phyloP scores from a whole-genome alignment of 2,888 invertebrate species.

The Cephalotes varians region DNA sequence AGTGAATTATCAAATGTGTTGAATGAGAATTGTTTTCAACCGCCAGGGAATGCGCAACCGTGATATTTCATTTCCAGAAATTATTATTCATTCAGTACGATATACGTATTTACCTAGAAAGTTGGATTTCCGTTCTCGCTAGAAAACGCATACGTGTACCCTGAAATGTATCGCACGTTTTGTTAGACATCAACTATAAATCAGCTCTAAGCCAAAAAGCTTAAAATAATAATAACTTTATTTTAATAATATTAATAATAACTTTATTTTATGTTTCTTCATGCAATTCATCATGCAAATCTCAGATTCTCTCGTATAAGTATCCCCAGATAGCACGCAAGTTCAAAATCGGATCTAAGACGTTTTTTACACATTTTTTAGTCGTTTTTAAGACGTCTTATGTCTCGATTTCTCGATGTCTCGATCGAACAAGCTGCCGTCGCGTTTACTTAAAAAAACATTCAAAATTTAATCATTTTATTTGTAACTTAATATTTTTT shows the following conservation, averaged over 20 bases:
- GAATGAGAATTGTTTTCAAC: constrained; percentile 43
- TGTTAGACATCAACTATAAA: constrained; percentile 13
- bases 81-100: constrained; percentile 36
- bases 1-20: constrained; percentile 39
- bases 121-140: not conserved
- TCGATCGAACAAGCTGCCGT: too few species aligned
- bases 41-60: constrained; percentile 2
- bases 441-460: too few species aligned
- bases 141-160: not conserved
- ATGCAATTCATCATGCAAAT: not conserved
- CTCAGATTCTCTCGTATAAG: too few species aligned
- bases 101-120: constrained; percentile 15
- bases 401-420: too few species aligned
- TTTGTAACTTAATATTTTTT: not conserved
- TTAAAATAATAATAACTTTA: not conserved
- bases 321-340: too few species aligned
- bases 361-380: too few species aligned
- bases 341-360: too few species aligned
- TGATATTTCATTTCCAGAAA: constrained; percentile 38
- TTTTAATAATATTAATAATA: not conserved
- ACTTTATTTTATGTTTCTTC: not conserved
- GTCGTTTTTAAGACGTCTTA: too few species aligned
- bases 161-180: not conserved
- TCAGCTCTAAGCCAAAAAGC: not conserved
- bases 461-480: too few species aligned